Evolutionary conservation across 2,113 vertebrate genomes (phyloP).

Genomic region (Phasianus colchicus): DNA sequence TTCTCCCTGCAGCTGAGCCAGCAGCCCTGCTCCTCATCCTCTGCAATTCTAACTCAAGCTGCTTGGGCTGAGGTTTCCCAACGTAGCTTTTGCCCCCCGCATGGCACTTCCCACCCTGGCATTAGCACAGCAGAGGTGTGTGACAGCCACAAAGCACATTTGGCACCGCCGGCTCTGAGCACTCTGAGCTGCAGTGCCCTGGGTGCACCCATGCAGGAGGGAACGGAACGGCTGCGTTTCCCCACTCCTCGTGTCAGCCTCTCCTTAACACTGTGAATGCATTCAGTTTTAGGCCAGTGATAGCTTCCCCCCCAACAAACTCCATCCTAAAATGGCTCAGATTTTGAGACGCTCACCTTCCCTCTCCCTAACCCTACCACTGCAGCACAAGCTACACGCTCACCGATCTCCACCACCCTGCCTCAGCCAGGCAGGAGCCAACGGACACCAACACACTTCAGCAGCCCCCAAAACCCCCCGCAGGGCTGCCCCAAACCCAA

Average conservation of each 20-base stretch:
- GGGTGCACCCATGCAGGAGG: neutral
- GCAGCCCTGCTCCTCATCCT: neutral
- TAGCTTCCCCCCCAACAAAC: neutral
- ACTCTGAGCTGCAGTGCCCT: neutral
- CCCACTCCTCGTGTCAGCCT: neutral
- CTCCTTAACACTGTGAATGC: rapidly evolving
- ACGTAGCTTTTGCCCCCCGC: neutral
- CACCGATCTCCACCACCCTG: neutral
- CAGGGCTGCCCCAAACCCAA: neutral
- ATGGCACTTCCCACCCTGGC: neutral
- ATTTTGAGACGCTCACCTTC: rapidly evolving
- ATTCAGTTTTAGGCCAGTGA: neutral
- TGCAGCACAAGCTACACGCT: neutral
- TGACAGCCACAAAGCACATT: neutral
- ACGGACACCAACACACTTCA: neutral
- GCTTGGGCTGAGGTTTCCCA: neutral
- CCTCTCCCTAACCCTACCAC: neutral
- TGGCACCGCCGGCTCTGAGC: neutral
- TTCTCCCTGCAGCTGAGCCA: neutral
- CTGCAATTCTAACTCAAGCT: neutral
- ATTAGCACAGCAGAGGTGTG: rapidly evolving
- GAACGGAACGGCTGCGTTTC: neutral
- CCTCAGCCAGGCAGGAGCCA: neutral
- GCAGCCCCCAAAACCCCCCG: neutral
- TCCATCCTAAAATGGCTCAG: neutral